Conservation (phyloP, 2,797 vertebrate species). For the Hyperoplus immaculatus region DNA sequence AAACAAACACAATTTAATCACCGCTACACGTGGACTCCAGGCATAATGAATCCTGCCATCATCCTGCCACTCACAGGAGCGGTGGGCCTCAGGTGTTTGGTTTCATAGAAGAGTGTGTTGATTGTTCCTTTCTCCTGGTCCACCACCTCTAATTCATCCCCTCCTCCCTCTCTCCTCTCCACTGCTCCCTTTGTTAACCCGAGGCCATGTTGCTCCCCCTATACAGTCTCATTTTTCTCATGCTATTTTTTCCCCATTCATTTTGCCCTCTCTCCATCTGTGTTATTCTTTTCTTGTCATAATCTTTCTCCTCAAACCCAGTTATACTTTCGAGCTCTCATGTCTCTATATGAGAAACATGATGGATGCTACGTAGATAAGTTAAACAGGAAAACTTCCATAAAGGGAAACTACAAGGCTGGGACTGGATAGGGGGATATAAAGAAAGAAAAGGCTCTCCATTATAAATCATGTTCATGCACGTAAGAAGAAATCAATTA, state of each 20-base stretch:
- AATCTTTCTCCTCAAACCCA: constrained; percentile 32
- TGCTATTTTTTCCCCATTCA: constrained; percentile 15
- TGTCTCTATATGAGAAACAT: neutral
- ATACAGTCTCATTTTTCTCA: constrained; percentile 46
- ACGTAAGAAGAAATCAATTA: neutral
- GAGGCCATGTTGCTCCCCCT: constrained; percentile 44
- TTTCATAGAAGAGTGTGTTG: constrained; percentile 48
- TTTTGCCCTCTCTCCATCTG: neutral
- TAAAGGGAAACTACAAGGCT: no score
- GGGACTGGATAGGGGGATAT: neutral
- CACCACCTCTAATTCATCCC: constrained; percentile 18
- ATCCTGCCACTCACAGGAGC: constrained; percentile 24
- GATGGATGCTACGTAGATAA: neutral
- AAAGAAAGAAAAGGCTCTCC: neutral
- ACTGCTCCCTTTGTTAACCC: constrained; percentile 40
- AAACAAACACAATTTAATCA: constrained; percentile 13
- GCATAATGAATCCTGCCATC: constrained; percentile 24
- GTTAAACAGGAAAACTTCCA: constrained; percentile 3
- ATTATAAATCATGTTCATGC: neutral
- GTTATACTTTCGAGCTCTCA: constrained; percentile 13
- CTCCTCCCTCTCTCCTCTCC: constrained; percentile 19
- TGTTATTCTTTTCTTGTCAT: neutral
- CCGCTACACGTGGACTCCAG: constrained; percentile 17
- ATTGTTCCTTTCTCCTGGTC: constrained; percentile 45
- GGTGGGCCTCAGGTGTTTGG: constrained; percentile 57